Conservation (phyloP, 2,888 invertebrate species). For the Lithophane ornitopus region DNA sequence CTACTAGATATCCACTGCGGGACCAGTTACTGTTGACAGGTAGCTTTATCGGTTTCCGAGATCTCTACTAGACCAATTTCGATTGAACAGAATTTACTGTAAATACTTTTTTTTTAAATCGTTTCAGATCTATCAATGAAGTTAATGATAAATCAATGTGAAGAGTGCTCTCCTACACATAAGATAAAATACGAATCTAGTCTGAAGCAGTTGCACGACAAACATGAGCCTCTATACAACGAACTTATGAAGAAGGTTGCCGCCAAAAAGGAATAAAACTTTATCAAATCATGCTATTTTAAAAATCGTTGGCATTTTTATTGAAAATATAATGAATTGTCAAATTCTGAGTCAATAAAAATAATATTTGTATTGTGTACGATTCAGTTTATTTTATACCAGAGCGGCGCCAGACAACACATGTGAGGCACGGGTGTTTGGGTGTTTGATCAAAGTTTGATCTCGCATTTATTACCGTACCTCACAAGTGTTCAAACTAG, state of each 20-base stretch:
- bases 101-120: neutral
- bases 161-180: constrained; percentile 68
- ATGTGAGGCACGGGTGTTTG: too few relatives aligned
- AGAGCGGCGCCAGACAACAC: too few relatives aligned
- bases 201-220: constrained; percentile 61
- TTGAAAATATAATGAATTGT: neutral
- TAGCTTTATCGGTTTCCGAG: neutral
- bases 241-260: constrained; percentile 43
- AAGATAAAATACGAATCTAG: constrained; percentile 68
- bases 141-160: constrained; percentile 66
- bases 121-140: constrained; percentile 61
- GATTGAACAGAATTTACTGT: neutral
- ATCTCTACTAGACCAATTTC: neutral
- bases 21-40: neutral
- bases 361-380: neutral
- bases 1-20: neutral
- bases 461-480: too few relatives aligned
- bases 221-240: constrained; percentile 50
- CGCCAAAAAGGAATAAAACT: constrained; percentile 14
- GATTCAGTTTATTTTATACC: neutral
- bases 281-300: neutral
- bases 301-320: neutral
- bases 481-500: too few relatives aligned
- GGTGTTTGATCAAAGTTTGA: too few relatives aligned
- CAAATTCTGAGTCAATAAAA: neutral